Evolutionary conservation across 1,140 invertebrate genomes (phyloP).

Genomic region (Triops longicaudatus): DNA sequence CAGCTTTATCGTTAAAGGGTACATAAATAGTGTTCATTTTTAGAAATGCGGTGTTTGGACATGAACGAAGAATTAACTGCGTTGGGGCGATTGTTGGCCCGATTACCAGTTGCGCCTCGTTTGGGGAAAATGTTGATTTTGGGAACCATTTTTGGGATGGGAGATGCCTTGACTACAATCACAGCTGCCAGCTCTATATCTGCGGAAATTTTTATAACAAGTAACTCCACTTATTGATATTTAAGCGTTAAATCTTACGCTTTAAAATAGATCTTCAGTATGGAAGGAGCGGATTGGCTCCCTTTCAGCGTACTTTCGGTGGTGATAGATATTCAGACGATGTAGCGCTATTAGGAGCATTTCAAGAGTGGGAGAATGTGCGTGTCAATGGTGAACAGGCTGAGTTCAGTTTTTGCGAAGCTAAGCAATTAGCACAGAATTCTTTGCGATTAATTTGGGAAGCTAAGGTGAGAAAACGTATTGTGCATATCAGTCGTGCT

Average conservation of each 20-base stretch:
- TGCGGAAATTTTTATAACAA: slow-evolving; percentile 72
- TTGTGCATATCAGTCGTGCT: background rate
- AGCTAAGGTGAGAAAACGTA: slow-evolving; percentile 55
- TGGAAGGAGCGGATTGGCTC: slow-evolving; percentile 52
- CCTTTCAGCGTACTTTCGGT: slow-evolving; percentile 69
- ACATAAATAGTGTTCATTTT: no score
- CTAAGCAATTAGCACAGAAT: slow-evolving; percentile 76
- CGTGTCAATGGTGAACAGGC: slow-evolving; percentile 60
- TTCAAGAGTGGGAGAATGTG: slow-evolving; percentile 77
- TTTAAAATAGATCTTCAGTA: slow-evolving; percentile 34
- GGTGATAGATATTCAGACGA: slow-evolving; percentile 87
- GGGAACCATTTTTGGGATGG: slow-evolving; percentile 72
- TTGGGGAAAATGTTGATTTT: slow-evolving; percentile 92
- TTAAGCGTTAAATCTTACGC: slow-evolving; percentile 20
- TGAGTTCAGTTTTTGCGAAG: slow-evolving; percentile 79
- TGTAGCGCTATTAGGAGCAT: slow-evolving; percentile 86
- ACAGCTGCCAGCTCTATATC: slow-evolving; percentile 88
- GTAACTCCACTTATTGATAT: slow-evolving; percentile 39
- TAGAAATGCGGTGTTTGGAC: slow-evolving; percentile 82
- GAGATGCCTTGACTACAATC: slow-evolving; percentile 82
- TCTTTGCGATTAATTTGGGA: slow-evolving; percentile 84
- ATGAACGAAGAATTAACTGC: slow-evolving; percentile 74
- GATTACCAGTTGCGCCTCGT: slow-evolving; percentile 82
- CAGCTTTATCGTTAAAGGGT: no score
- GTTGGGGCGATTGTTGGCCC: slow-evolving; percentile 81